Conservation (phyloP, 1,140 invertebrate species). For the Cotesia typhae region DNA sequence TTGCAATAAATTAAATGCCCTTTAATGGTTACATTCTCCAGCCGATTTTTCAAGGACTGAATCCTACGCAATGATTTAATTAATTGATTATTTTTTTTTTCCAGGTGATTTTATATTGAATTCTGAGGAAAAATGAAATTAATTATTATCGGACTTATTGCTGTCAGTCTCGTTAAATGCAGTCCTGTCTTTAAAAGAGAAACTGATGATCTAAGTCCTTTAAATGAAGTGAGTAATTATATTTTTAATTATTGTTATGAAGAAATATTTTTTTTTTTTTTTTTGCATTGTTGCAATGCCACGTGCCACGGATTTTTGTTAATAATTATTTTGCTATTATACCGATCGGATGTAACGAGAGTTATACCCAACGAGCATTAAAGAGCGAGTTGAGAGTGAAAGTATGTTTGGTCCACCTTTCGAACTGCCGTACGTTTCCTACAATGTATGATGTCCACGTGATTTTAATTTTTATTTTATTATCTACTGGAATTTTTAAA, state of each 20-base stretch:
- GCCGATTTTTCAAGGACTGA: too few species aligned
- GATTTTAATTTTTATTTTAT: background rate
- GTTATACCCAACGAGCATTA: constrained; percentile 11
- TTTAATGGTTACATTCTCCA: background rate
- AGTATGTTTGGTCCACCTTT: constrained; percentile 35
- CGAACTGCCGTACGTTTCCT: constrained; percentile 12
- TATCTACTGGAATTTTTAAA: background rate
- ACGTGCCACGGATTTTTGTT: background rate
- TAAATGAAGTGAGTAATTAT: constrained; percentile 60
- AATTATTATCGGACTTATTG: constrained; percentile 48
- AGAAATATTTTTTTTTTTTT: background rate
- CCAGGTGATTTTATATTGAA: constrained; percentile 8
- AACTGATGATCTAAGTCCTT: constrained; percentile 53
- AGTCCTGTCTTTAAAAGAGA: constrained; percentile 57
- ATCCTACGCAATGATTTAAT: background rate
- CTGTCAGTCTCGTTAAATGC: constrained; percentile 44
- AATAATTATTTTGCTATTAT: background rate
- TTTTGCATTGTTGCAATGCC: background rate
- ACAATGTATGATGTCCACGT: background rate
- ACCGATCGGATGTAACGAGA: background rate
- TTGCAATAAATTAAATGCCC: too few species aligned
- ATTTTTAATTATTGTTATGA: background rate
- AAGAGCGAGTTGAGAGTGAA: constrained; percentile 37
- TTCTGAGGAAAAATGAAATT: constrained; percentile 52
- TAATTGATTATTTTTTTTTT: background rate